Percentiles rank a stretch among this genome's conserved stretches.
Evolutionary conservation across 2,797 vertebrate species (phyloP).

Genomic region (Ptychobarbus kaznakovi): DNA sequence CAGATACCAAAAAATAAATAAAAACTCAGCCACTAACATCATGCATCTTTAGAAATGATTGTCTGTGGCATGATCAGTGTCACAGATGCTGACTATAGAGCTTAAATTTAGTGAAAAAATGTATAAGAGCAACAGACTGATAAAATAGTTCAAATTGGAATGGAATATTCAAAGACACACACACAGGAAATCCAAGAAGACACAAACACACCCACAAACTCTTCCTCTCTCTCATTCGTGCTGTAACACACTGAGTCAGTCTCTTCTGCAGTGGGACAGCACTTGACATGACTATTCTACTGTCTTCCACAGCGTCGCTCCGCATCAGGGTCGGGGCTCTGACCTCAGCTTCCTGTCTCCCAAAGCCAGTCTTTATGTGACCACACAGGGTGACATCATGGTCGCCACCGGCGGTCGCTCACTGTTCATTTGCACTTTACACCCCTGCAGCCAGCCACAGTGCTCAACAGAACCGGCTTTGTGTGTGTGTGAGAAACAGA

Average conservation of each 20-base stretch:
- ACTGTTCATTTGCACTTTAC: constrained; percentile 34
- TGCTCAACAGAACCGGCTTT: constrained; percentile 52
- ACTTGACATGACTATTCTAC: constrained; percentile 66
- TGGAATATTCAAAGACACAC: constrained; percentile 10
- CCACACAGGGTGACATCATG: constrained; percentile 56
- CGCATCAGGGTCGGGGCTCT: constrained; percentile 72
- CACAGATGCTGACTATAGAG: neutral
- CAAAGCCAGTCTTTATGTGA: constrained; percentile 73
- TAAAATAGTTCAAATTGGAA: neutral
- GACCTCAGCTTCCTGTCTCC: constrained; percentile 76
- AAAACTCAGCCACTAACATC: too few relatives aligned
- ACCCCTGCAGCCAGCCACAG: constrained; percentile 15
- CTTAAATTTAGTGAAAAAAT: neutral
- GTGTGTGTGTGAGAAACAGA: constrained; percentile 21
- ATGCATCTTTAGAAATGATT: too few relatives aligned
- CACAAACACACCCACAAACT: constrained; percentile 15
- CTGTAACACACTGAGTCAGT: constrained; percentile 35
- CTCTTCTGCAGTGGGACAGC: constrained; percentile 64
- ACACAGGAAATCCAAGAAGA: constrained; percentile 28
- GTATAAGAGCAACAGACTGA: neutral
- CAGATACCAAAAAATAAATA: too few relatives aligned
- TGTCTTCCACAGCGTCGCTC: constrained; percentile 66
- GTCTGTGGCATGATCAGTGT: too few relatives aligned
- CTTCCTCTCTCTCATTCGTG: constrained; percentile 12
- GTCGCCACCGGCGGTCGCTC: constrained; percentile 38